Percentiles rank a stretch among this genome's conserved stretches.
These are phyloP conservation scores for Chelmon rostratus DNA, from an alignment of 2,797 vertebrate genomes.

Conservation along the genomic window DNA sequence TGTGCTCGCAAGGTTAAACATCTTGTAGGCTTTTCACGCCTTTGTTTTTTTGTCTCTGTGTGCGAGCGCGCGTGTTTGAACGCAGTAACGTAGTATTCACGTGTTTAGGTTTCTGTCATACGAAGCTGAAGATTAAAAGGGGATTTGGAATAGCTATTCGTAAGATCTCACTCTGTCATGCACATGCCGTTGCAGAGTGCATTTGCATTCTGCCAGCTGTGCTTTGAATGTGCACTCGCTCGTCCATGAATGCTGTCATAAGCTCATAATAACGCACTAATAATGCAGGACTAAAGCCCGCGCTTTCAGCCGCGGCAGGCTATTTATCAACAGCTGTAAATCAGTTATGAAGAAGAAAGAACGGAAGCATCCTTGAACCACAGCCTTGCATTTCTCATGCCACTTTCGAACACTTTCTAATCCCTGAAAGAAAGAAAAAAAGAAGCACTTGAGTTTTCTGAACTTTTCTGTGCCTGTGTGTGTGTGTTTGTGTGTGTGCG, in stretches of 20 bases:
- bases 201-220: conserved; percentile 46
- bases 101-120: neutral
- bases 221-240: conserved; percentile 38
- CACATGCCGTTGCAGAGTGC: conserved; percentile 3
- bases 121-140: conserved; percentile 24
- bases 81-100: neutral
- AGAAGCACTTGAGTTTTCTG: conserved; percentile 43
- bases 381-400: conserved; percentile 56
- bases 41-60: conserved; percentile 5
- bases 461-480: conserved; percentile 28
- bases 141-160: conserved; percentile 15
- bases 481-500: neutral
- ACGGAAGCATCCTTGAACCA: conserved; percentile 67
- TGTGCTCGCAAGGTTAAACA: conserved; percentile 9
- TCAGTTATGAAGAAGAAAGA: conserved; percentile 72
- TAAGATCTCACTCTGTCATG: conserved; percentile 3
- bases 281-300: conserved; percentile 27
- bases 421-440: conserved; percentile 20
- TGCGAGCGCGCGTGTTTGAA: neutral
- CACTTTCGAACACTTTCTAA: conserved; percentile 67
- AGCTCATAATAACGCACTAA: conserved; percentile 51
- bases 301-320: conserved; percentile 26
- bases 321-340: conserved; percentile 70
- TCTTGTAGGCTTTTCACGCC: conserved; percentile 5
- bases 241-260: conserved; percentile 30